phyloP scores from a whole-genome alignment of 2,113 vertebrate species.

The Emydura subglobosa region DNA sequence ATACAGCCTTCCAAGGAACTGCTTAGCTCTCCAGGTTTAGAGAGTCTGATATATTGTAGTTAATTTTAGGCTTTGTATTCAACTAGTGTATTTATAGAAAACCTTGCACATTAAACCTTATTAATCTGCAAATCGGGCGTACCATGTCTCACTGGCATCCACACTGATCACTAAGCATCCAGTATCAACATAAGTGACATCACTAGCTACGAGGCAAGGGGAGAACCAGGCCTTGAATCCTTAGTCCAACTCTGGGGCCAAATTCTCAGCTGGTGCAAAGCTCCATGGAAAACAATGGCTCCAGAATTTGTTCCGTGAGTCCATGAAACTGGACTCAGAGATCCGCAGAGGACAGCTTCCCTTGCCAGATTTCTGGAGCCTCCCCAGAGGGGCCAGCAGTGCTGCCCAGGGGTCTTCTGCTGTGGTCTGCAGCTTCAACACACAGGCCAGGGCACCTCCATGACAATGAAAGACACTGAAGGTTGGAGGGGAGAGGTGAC shows the following conservation, averaged over 20 bases:
- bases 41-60: no score
- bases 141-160: no score
- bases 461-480: neutral
- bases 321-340: neutral
- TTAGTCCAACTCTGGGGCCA: neutral
- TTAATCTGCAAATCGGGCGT: no score
- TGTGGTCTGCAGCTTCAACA: neutral
- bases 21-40: no score
- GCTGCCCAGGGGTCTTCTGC: neutral
- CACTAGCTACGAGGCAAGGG: neutral
- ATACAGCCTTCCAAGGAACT: no score
- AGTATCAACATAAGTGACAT: neutral
- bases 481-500: neutral
- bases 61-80: no score
- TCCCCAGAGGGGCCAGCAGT: neutral
- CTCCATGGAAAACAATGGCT: neutral
- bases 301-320: neutral
- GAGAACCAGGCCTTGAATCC: neutral
- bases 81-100: no score
- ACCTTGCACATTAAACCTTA: no score
- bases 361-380: neutral
- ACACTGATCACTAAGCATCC: no score
- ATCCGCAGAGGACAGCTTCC: no score
- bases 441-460: neutral
- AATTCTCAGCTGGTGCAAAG: neutral